Evolutionary conservation across 2,797 vertebrate species (phyloP).

Genomic region (Spheniscus humboldti): DNA sequence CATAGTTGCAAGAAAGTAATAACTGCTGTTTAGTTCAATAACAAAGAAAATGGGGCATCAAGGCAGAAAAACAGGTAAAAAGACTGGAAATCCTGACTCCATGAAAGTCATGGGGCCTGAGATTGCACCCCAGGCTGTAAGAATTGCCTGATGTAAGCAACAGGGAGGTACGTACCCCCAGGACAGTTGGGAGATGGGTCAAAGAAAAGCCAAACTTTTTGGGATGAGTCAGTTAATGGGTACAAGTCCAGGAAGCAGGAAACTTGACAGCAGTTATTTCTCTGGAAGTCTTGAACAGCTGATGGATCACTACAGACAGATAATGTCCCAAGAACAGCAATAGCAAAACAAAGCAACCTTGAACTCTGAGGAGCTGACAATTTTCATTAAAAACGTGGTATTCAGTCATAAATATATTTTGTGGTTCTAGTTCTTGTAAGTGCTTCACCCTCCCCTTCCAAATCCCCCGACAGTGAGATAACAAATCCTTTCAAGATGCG

Average conservation of each 20-base stretch:
- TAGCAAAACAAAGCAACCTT: background rate
- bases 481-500: background rate
- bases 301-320: background rate
- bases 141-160: background rate
- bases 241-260: background rate
- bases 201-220: background rate
- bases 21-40: background rate
- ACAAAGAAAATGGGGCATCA: background rate
- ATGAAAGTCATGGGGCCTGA: fast-evolving
- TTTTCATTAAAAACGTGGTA: background rate
- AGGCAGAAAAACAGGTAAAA: background rate
- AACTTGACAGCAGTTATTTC: background rate
- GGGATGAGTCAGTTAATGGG: background rate
- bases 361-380: background rate
- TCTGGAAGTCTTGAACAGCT: background rate
- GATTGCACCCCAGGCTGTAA: background rate
- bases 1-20: background rate
- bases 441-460: background rate
- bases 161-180: background rate
- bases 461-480: background rate
- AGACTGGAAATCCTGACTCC: background rate
- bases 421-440: background rate
- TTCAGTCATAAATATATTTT: background rate
- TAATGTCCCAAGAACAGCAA: background rate
- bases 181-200: background rate